phyloP scores from a whole-genome alignment of 2,888 invertebrate species.

The Parnassius orleans region DNA sequence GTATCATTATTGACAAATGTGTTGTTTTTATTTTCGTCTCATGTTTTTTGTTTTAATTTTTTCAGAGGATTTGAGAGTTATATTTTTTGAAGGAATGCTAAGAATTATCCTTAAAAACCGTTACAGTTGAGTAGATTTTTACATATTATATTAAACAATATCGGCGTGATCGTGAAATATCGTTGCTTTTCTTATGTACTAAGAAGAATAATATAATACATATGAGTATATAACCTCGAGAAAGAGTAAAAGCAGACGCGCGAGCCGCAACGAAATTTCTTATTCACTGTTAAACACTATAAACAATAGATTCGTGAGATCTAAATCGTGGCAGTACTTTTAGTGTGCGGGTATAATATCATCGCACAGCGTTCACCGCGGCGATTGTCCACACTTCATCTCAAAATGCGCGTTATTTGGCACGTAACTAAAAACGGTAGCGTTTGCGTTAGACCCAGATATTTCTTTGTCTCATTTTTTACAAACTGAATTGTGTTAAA shows the following conservation, averaged over 20 bases:
- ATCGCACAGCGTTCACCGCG: conserved; percentile 10
- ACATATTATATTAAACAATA: too few relatives aligned
- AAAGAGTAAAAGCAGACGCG: conserved; percentile 68
- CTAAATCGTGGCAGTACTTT: conserved; percentile 43
- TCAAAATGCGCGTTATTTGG: conserved; percentile 5
- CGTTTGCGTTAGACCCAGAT: conserved; percentile 2
- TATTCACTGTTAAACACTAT: conserved; percentile 57
- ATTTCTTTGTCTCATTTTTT: conserved; percentile 5
- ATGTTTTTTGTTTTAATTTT: too few relatives aligned
- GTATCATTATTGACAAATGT: too few relatives aligned
- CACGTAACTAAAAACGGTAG: conserved; percentile 8
- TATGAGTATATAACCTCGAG: conserved; percentile 40
- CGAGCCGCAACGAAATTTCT: conserved; percentile 60
- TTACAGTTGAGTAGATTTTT: too few relatives aligned
- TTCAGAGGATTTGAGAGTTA: too few relatives aligned
- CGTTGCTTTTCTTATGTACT: background rate
- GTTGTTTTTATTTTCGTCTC: too few relatives aligned
- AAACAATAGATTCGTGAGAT: conserved; percentile 76
- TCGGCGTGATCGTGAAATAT: background rate
- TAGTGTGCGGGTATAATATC: conserved; percentile 42
- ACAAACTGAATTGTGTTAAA: conserved; percentile 32
- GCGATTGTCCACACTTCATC: conserved; percentile 8
- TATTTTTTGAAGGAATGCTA: too few relatives aligned
- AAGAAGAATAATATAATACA: background rate
- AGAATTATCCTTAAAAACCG: too few relatives aligned